Conservation (phyloP, 2,888 invertebrate species). For the Rhyacophila evoluta region DNA sequence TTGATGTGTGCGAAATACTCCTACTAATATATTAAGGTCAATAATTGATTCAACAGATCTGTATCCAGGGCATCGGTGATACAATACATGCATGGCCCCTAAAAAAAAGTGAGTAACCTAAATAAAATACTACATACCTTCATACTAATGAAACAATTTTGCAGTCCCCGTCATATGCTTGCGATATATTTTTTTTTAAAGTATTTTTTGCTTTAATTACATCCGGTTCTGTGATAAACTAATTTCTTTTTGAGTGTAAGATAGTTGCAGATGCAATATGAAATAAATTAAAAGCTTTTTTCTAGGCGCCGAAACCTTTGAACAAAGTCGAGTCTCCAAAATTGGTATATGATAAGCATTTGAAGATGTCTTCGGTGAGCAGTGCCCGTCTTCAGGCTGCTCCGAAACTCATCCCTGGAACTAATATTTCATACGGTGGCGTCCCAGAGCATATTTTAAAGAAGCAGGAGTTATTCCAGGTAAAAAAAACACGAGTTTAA, state of each 20-base stretch:
- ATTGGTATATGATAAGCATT: conserved; percentile 60
- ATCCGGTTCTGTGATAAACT: too few relatives aligned
- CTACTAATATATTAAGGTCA: neutral
- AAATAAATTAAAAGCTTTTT: too few relatives aligned
- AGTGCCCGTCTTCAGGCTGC: conserved; percentile 57
- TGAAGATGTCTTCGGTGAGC: conserved; percentile 62
- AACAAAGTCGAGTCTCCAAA: conserved; percentile 33
- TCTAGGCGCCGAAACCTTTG: conserved; percentile 38
- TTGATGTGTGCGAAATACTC: neutral
- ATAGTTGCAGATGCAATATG: too few relatives aligned
- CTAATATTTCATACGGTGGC: conserved; percentile 63
- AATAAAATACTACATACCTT: too few relatives aligned
- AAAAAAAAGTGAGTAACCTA: neutral
- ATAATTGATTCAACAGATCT: conserved; percentile 10
- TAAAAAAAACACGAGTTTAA: too few relatives aligned
- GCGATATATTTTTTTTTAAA: too few relatives aligned
- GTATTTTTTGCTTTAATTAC: too few relatives aligned
- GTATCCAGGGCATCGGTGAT: neutral
- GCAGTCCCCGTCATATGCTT: too few relatives aligned
- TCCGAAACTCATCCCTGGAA: conserved; percentile 63
- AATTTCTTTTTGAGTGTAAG: too few relatives aligned
- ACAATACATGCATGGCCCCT: neutral
- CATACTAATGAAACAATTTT: too few relatives aligned
- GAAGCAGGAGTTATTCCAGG: conserved; percentile 65
- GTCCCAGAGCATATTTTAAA: conserved; percentile 62